Base-by-base conservation (phyloP, 2,888 invertebrate species). In the Phortica okadai region DNA sequence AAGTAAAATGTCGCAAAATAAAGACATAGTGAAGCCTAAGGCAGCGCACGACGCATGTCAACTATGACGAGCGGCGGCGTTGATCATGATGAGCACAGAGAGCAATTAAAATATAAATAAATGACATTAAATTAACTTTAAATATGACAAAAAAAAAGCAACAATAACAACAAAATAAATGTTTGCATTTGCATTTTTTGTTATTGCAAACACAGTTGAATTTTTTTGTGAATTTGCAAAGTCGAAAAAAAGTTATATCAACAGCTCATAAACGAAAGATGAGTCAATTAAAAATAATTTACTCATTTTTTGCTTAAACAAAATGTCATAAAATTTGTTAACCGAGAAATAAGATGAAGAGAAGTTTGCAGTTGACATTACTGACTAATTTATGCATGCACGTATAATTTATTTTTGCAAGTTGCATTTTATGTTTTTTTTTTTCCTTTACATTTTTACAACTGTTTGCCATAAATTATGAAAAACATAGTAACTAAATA, bases 81-180 rank as follows among this genome's bases (percentile, higher is more conserved):
- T 69, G 75, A 76, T 41, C 73, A 73, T 73, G 42, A 42, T 70
- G 72, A 64, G 77, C 81, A 84, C 84, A 84, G 87, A 86, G 86
- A 84, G 74, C 64, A 73, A 73, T 50, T 75, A 75, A 76, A 58
- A 66, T 54, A 78, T 77, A 76, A 78, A 77, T 79, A 88, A 87
- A 87, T 84, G 88, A 77, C 83, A 85, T 85, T 86, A 85, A 62
- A 85, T 87, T 88, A 83, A 79, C 80, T 78, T 88, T 86, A 82
- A 88, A 88, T 77, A 77, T 33, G 33, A 33, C 2, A 33, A 33
- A 33, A 33, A 33, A 33, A 33, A 33, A 33, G 1, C 2, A 33
- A 33, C 33, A 33, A 4, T 5, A 33, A 33, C 1, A 33, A 5
- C 33, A 33, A 33, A 33, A 33, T 33, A 33, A 33, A 33, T 33